Evolutionary conservation across 2,888 invertebrate genomes (phyloP).

Genomic region (Amblyjoppa fuscipennis): DNA sequence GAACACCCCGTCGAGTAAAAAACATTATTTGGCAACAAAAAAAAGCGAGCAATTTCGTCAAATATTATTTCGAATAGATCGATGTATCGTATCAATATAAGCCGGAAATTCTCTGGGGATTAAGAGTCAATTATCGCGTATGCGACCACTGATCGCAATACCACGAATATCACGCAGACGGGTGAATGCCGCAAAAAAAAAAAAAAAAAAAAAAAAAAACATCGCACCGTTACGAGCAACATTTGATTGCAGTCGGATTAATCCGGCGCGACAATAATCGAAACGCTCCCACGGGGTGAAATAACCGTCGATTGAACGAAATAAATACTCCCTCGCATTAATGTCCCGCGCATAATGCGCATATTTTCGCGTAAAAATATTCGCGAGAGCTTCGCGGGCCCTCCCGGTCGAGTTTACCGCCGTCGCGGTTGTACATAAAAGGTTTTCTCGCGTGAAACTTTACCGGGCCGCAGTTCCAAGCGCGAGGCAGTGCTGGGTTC

Average conservation of each 20-base stretch:
- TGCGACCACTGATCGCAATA: too few species aligned
- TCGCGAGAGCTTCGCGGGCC: constrained; percentile 2
- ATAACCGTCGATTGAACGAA: neutral
- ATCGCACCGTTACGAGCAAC: neutral
- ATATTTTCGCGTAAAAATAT: constrained; percentile 8
- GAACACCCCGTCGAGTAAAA: neutral
- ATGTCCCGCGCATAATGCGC: neutral
- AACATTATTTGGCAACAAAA: neutral
- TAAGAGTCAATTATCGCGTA: too few species aligned
- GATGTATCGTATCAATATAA: neutral
- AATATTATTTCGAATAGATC: neutral
- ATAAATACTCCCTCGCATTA: neutral
- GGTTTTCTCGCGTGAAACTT: constrained; percentile 39
- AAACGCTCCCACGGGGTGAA: neutral
- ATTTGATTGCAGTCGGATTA: neutral
- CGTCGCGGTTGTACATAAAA: constrained; percentile 29
- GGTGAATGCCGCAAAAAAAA: too few species aligned
- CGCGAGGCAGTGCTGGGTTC: constrained; percentile 7
- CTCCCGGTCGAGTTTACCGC: constrained; percentile 18
- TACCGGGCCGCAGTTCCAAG: constrained; percentile 21
- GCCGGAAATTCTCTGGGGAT: too few species aligned
- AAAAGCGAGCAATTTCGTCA: neutral
- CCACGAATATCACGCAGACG: too few species aligned
- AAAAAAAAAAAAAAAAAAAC: neutral
- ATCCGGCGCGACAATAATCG: neutral